These are phyloP conservation scores for Urosaurus nigricauda DNA, from an alignment of 2,797 vertebrate species.

Conservation along the genomic window DNA sequence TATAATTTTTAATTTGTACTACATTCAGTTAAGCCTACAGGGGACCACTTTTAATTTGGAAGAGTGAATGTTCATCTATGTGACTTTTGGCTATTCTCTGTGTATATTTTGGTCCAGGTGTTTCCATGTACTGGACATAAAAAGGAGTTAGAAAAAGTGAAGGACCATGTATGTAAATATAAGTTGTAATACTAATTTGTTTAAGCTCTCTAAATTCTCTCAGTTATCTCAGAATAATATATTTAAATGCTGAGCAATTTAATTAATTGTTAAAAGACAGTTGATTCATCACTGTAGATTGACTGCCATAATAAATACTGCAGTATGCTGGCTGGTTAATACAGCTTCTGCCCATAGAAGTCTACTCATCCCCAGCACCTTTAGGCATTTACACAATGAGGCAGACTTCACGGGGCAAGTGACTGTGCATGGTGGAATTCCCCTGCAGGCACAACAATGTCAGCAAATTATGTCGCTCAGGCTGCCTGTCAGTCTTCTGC, in stretches of 20 bases:
- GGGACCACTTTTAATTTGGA: neutral
- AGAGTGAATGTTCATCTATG: neutral
- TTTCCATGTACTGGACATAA: neutral
- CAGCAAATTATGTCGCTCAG: conserved; percentile 34
- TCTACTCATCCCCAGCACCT: neutral
- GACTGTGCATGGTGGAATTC: conserved; percentile 18
- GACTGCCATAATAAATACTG: neutral
- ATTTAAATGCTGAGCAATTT: neutral
- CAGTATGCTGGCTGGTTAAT: neutral
- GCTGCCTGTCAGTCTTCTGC: conserved; percentile 25
- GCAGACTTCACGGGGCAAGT: neutral
- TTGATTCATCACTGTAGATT: neutral
- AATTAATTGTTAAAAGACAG: neutral
- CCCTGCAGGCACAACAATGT: conserved; percentile 25
- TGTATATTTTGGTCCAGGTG: neutral
- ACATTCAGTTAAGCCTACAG: neutral
- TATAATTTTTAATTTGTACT: neutral
- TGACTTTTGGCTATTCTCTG: neutral
- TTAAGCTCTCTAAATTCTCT: neutral
- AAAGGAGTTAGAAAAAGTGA: neutral
- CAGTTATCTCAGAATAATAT: neutral
- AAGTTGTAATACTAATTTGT: neutral
- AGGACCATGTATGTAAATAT: neutral
- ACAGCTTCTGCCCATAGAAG: neutral
- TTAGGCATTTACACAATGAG: conserved; percentile 20